Evolutionary conservation across 2,888 invertebrate genomes (phyloP), one percentile per base, ranked within the genome.

Genomic region (Saturnia pavonia): DNA sequence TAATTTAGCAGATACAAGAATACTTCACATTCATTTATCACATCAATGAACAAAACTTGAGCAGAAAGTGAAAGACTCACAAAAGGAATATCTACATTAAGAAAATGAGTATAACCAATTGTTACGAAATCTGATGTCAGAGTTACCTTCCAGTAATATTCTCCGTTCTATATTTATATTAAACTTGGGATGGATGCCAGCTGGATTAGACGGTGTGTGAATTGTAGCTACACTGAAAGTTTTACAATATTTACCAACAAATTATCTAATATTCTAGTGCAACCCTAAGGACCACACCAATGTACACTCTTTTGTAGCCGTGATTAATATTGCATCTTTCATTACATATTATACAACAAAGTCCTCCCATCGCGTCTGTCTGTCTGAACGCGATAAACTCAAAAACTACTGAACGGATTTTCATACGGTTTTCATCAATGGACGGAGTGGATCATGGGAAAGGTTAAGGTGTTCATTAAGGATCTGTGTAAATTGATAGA

Each of bases 161-260:
- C 79, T 82, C 79, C 74, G 85, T 84, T 89, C 89, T 91, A 91
- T 88, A 89, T 89, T 88, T 90, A 88, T 83, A 82, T 83, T 83
- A 79, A 79, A 82, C 80, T 84, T 85, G 91, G 91, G 91, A 91
- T 83, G 77, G 79, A 81, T 91, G 91, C 91, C 91, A 91, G 90
- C 83, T 84, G 85, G 85, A 82, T 81, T 75, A 74, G 77, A 77
- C 75, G 74, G 71, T 71, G 74, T 74, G 79, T 80, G 76, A 82
- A 82, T 80, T 76, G 71, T 78, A 77, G 75, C 74, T 77, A 78
- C 75, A 77, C 72, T 75, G 69, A 73, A 76, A 72, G 70, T 77
- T 76, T 80, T 72, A 71, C 72, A 74, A 72, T 57, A 72, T 74
- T 75, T 71, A 77, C 70, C 27, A 72, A 72, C 42, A 68, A 60